phyloP scores from a whole-genome alignment of 2,113 vertebrate species.

The Mustela lutreola region DNA sequence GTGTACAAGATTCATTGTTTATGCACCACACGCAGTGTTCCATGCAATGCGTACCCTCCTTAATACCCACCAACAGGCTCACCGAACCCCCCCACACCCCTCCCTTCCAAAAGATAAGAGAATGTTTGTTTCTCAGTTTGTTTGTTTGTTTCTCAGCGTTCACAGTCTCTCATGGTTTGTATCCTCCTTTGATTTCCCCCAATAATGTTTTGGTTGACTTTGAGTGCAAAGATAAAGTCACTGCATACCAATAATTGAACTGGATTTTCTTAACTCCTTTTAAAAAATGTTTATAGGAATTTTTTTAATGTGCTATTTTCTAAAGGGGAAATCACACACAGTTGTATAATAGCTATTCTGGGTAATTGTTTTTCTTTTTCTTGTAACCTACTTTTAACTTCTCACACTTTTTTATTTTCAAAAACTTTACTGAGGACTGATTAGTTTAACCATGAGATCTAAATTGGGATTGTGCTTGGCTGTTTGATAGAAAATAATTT shows the following conservation, averaged over 20 bases:
- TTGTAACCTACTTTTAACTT: neutral
- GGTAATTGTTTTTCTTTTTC: neutral
- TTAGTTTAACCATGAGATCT: conserved; percentile 33
- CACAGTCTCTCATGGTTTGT: too few relatives aligned
- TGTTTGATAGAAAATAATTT: conserved; percentile 50
- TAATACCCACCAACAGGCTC: too few relatives aligned
- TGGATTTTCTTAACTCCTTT: neutral
- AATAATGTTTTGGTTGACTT: neutral
- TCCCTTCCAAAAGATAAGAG: too few relatives aligned
- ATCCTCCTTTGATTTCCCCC: too few relatives aligned
- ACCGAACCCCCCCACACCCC: too few relatives aligned
- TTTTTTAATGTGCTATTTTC: neutral
- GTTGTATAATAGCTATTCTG: neutral
- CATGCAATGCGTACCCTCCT: too few relatives aligned
- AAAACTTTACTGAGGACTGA: neutral
- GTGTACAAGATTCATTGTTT: too few relatives aligned
- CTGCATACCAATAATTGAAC: neutral
- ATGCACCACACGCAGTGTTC: too few relatives aligned
- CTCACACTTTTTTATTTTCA: neutral
- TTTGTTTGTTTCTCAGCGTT: too few relatives aligned
- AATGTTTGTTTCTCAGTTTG: too few relatives aligned
- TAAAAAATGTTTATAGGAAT: neutral
- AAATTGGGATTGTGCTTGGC: neutral
- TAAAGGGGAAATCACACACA: neutral
- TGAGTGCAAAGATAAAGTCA: neutral